Evolutionary conservation across 2,888 invertebrate genomes (phyloP).

Genomic region (Caenorhabditis zanzibari): DNA sequence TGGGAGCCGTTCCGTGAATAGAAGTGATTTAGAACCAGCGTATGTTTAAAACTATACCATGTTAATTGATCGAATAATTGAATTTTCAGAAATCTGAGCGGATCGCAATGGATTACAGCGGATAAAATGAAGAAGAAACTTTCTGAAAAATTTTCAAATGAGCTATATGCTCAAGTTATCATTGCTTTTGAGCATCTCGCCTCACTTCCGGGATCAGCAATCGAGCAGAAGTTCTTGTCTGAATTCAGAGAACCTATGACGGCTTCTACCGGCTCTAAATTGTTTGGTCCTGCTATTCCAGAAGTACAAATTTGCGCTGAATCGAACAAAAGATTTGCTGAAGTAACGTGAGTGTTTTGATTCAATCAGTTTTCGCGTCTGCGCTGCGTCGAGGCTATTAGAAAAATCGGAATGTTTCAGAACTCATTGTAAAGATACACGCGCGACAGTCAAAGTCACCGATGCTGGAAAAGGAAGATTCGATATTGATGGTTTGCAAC

Average conservation of each 20-base stretch:
- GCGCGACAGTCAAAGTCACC: constrained; percentile 72
- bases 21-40: constrained; percentile 64
- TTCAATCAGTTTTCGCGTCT: too few relatives aligned
- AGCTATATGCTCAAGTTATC: constrained; percentile 80
- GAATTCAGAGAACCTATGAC: constrained; percentile 72
- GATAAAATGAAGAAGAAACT: constrained; percentile 77
- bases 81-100: constrained; percentile 83
- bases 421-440: constrained; percentile 78
- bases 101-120: constrained; percentile 82
- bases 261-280: constrained; percentile 70
- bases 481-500: constrained; percentile 76
- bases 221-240: constrained; percentile 76
- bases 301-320: constrained; percentile 72
- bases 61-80: neutral
- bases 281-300: constrained; percentile 78
- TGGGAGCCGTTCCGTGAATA: constrained; percentile 44
- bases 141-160: constrained; percentile 77
- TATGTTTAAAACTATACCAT: constrained; percentile 34
- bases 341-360: constrained; percentile 64
- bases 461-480: constrained; percentile 80
- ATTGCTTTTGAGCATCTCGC: constrained; percentile 81
- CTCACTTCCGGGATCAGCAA: constrained; percentile 73
- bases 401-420: constrained; percentile 28
- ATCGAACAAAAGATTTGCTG: constrained; percentile 72
- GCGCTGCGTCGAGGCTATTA: neutral